Conservation (phyloP, 2,113 vertebrate genomes). For the Aspidoscelis tigris region DNA sequence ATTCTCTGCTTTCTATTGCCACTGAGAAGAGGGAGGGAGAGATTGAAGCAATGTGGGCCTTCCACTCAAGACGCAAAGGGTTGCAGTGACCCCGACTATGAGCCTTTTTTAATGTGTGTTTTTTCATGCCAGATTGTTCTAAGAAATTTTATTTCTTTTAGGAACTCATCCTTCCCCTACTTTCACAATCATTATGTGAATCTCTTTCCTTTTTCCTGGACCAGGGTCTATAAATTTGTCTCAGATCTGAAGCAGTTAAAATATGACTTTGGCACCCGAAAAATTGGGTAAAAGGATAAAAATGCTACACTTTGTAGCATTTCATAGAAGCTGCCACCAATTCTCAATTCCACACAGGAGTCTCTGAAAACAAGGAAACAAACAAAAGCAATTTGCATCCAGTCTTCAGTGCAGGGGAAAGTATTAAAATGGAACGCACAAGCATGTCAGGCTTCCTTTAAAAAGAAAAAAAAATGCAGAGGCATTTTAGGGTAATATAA, state of each 20-base stretch:
- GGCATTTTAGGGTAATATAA: conserved; percentile 64
- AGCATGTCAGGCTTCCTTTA: conserved; percentile 54
- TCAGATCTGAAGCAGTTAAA: not conserved
- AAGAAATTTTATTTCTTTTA: not conserved
- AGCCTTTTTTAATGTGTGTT: conserved; percentile 41
- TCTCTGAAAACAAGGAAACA: conserved; percentile 42
- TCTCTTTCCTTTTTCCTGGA: not conserved
- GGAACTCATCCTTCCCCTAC: not conserved
- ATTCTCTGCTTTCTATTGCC: not conserved
- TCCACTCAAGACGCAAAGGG: not conserved
- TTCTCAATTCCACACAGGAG: conserved; percentile 41
- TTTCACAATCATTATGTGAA: not conserved
- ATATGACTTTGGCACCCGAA: not conserved
- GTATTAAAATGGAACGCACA: conserved; percentile 70
- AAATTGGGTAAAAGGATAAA: not conserved
- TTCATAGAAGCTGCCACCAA: not conserved
- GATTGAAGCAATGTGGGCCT: not conserved
- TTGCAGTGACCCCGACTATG: not conserved
- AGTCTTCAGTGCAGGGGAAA: conserved; percentile 47
- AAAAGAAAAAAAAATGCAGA: conserved; percentile 57
- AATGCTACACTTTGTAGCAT: not conserved
- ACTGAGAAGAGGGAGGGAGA: not conserved
- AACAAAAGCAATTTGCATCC: conserved; percentile 56
- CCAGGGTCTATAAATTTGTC: not conserved
- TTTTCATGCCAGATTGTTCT: not conserved